Percentiles rank a stretch among this genome's conserved stretches.
These are phyloP conservation scores for Pseudolaguvia tuberculata DNA, from an alignment of 2,113 vertebrate species.

Conservation along the genomic window DNA sequence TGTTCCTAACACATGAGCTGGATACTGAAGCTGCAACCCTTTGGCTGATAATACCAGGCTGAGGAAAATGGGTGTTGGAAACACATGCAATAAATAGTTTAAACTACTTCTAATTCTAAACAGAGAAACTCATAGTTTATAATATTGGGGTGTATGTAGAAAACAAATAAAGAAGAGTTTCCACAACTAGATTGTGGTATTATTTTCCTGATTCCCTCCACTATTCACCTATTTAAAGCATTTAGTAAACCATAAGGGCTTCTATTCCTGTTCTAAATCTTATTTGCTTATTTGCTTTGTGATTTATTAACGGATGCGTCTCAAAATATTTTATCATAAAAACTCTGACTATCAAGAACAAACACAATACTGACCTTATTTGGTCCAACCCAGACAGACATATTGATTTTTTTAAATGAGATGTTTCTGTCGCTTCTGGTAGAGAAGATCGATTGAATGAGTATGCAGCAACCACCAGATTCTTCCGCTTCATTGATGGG, in stretches of 20 bases:
- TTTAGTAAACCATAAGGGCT: background rate
- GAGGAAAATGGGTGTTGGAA: conserved; percentile 3
- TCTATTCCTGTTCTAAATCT: background rate
- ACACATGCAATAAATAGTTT: background rate
- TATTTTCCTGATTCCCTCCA: background rate
- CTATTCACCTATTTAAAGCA: background rate
- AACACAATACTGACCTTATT: conserved; percentile 1
- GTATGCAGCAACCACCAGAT: conserved; percentile 35
- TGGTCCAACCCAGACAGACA: conserved; percentile 15
- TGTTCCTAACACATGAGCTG: conserved; percentile 32
- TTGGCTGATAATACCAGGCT: conserved; percentile 3
- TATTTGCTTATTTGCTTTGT: background rate
- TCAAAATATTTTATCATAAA: background rate
- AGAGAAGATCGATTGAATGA: conserved; percentile 1
- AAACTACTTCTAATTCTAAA: background rate
- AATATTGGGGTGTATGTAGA: background rate
- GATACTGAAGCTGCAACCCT: conserved; percentile 4
- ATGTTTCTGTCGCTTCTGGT: background rate
- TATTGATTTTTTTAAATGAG: conserved; percentile 28
- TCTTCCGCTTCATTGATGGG: conserved; percentile 27
- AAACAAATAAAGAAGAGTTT: background rate
- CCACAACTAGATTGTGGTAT: background rate
- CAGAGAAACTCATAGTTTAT: background rate
- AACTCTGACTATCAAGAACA: background rate
- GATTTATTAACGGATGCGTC: background rate